Evolutionary conservation across 2,888 invertebrate genomes (phyloP), one percentile per base, ranked within the genome.

Genomic region (Tachina fera): DNA sequence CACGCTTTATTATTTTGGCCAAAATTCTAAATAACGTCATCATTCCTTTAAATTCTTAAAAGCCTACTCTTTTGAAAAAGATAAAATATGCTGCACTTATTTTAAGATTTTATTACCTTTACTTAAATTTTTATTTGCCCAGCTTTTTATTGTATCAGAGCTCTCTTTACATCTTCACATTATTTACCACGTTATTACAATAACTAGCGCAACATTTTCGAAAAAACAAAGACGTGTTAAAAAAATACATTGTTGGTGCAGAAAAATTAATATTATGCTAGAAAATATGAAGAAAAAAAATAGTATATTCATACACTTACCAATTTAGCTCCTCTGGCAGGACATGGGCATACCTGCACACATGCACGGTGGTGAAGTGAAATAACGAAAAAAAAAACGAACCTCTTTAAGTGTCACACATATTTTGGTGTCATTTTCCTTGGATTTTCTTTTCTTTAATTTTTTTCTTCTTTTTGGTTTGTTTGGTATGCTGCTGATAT

Each of bases 361-460:
- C 82, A 71, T 61, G 65, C 58, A 67, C 19, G 49, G 1, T 13
- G 14, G 14, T 14, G n/a, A 16, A 16, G 19, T 16, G 31, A n/a
- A 31, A 49, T 9, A 41, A 11, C 19, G 16, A 72, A 75, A 53
- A 10, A 41, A 11, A 16, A 14, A 72, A 75, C 60, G 47, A 65
- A 77, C 60, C 63, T 84, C 78, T 78, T 60, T 78, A 75, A 77
- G 77, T 75, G 81, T 83, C 77, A 74, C 74, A 81, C 81, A 70
- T 82, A 79, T 72, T 83, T 78, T 83, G 83, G 79, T 83, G 80
- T 84, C 71, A 82, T 60, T 67, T 78, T 75, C 78, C 31, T 53
- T 71, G 65, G 63, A 60, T 82, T 58, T 83, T 74, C 22, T 77
- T 65, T 79, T 74, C 22, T 78, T 61, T 14, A 31, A 31, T 45